Evolutionary conservation across 2,113 vertebrate species (phyloP).

Genomic region (Sceloporus tristichus): DNA sequence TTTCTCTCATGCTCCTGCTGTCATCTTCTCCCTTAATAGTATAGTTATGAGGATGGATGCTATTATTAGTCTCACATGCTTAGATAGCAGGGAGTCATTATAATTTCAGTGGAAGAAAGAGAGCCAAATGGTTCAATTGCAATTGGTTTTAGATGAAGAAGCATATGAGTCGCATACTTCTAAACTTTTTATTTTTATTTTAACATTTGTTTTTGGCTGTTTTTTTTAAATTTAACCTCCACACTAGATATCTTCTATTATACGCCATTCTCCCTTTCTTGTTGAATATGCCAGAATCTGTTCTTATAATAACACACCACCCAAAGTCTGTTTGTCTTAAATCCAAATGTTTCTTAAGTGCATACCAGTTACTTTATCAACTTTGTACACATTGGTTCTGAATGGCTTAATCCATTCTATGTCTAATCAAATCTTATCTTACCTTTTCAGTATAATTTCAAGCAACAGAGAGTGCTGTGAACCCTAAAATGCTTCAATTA

Average conservation of each 20-base stretch:
- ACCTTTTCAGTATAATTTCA: neutral
- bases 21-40: conserved; percentile 63
- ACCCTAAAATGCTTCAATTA: neutral
- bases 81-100: conserved; percentile 55
- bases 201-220: conserved; percentile 49
- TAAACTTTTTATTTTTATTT: conserved; percentile 47
- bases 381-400: neutral
- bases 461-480: neutral
- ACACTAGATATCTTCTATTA: conserved; percentile 22
- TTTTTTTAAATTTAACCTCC: neutral
- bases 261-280: neutral
- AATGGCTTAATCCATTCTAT: neutral
- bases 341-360: neutral
- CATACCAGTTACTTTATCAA: neutral
- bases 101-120: conserved; percentile 53
- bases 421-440: neutral
- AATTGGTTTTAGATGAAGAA: conserved; percentile 55
- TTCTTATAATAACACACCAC: neutral
- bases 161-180: conserved; percentile 23
- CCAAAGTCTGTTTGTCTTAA: neutral
- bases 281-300: neutral
- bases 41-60: conserved; percentile 64
- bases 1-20: conserved; percentile 63
- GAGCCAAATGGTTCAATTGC: conserved; percentile 62
- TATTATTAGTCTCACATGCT: conserved; percentile 67